Percentiles rank a stretch among this genome's conserved stretches.
These are phyloP conservation scores for Sceloporus undulatus DNA, from an alignment of 2,113 vertebrate species.

Conservation along the genomic window DNA sequence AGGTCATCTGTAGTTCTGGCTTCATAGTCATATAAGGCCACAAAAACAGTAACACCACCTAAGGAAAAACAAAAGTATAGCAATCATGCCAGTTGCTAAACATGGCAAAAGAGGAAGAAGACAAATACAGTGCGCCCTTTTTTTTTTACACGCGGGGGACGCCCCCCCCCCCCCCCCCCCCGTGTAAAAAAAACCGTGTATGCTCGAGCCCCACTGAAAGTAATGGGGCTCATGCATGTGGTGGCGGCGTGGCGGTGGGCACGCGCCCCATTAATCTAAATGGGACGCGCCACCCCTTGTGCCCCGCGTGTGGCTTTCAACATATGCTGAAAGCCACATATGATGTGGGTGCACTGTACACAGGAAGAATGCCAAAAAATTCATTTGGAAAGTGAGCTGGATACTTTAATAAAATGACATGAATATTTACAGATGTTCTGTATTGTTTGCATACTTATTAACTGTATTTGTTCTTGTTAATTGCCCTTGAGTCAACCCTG, in stretches of 20 bases:
- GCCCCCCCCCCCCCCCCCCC: too few species aligned
- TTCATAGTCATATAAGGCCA: slow-evolving; percentile 99
- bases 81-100: slow-evolving; percentile 7
- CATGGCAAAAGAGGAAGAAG: background rate
- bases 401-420: background rate
- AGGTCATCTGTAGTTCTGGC: slow-evolving; percentile 97
- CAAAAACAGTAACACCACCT: slow-evolving; percentile 98
- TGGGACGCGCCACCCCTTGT: too few species aligned
- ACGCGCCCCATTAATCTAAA: too few species aligned
- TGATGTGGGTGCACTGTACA: background rate
- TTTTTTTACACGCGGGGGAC: too few species aligned
- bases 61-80: slow-evolving; percentile 37
- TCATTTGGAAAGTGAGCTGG: slow-evolving; percentile 34
- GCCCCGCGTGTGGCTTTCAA: too few species aligned
- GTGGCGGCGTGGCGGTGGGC: too few species aligned
- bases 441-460: slow-evolving; percentile 13
- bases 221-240: too few species aligned
- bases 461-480: background rate
- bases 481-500: too few species aligned
- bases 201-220: too few species aligned
- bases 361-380: background rate
- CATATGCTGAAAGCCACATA: too few species aligned
- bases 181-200: too few species aligned
- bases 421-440: slow-evolving; percentile 34
- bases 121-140: background rate